Evolutionary conservation across 2,797 vertebrate species (phyloP), one percentile per base, ranked within the genome.

Genomic region (Pantherophis vulpinus): DNA sequence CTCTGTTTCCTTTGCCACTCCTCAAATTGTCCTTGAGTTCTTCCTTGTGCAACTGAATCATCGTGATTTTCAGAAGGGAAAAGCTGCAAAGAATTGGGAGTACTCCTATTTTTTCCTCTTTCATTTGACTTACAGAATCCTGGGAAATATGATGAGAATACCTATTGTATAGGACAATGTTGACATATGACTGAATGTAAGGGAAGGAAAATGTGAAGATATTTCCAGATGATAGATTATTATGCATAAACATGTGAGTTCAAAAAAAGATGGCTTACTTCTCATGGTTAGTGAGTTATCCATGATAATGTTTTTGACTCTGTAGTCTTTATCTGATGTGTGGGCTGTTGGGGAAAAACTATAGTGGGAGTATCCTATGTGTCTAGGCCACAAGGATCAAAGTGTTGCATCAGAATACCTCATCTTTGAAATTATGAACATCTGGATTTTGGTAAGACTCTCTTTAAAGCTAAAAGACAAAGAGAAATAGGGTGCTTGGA

Each of bases 111-210:
- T 92, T 91, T 88, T 58, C 54, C 74, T 66, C 93, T 88, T 95
- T 96, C 95, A 96, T 96, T 96, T 95, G 94, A 97, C 95, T 96
- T 96, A 93, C 70, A 93, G 94, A 94, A 94, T 94, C 92, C 96
- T 95, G 93, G 94, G 93, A 96, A 95, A 94, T 95, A 86, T 89
- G 86, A 27, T 55, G 59, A 32, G n/a, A 55, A 87, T 1, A 12
- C 91, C 95, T 95, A 94, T 94, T 94, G 93, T 95, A 94, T 93
- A 93, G 94, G 91, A 93, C 95, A 95, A 95, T 88, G 54, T 91
- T 93, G 92, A 86, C 54, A 93, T n/a, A 93, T 55, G 63, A 86
- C 37, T 66, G 59, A 94, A 56, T 56, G 10, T 54, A 61, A 95
- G 92, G 60, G 3, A 56, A 47, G 37, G 94, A 89, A 86, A 66